Evolutionary conservation across 2,888 invertebrate genomes (phyloP).

Genomic region (Aphrophora alni): DNA sequence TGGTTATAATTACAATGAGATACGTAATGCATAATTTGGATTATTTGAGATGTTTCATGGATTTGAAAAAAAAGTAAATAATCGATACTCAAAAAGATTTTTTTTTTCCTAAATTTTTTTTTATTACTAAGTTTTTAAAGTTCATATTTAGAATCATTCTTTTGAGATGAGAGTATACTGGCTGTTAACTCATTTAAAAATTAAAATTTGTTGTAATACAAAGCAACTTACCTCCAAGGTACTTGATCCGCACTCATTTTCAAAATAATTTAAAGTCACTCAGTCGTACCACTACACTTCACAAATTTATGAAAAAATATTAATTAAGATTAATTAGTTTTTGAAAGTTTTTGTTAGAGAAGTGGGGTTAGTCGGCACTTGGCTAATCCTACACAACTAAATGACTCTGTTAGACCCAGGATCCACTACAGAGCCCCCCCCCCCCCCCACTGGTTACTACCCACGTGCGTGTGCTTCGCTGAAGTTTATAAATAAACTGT

Average conservation of each 20-base stretch:
- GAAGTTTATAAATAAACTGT: not conserved
- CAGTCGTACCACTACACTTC: constrained; percentile 26
- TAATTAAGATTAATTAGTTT: not conserved
- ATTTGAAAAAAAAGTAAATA: no score
- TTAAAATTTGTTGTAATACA: no score
- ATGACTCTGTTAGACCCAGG: constrained; percentile 21
- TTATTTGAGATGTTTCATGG: no score
- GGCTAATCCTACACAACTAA: constrained; percentile 26
- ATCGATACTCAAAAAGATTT: no score
- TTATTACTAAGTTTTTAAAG: no score
- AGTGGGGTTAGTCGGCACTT: not conserved
- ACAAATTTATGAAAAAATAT: no score
- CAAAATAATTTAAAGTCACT: not conserved
- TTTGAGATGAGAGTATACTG: no score
- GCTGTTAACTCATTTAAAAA: no score
- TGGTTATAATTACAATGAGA: no score
- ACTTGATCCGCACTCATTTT: constrained; percentile 45
- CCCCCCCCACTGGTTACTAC: not conserved
- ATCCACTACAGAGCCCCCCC: not conserved
- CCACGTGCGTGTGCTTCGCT: not conserved
- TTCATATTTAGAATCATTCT: no score
- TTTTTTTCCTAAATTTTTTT: no score
- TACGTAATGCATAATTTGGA: no score
- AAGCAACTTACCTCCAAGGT: constrained; percentile 48
- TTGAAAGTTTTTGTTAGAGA: not conserved